Conservation (phyloP, 2,113 vertebrate genomes). For the Apodemus speciosus region DNA sequence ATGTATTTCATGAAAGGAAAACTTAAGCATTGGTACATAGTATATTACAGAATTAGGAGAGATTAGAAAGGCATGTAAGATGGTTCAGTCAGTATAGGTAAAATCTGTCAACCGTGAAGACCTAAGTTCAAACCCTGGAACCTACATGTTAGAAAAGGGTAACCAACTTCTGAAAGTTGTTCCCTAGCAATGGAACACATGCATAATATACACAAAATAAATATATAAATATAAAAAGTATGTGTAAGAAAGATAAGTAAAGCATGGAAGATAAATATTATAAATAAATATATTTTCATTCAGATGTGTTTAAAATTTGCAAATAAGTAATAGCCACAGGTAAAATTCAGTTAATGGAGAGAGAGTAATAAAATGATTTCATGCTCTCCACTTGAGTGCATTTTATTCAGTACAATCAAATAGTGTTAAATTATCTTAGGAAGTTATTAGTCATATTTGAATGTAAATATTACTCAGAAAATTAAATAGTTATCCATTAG, state of each 20-base stretch:
- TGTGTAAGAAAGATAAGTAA: neutral
- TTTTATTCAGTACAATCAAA: neutral
- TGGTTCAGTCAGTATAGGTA: neutral
- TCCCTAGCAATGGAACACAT: neutral
- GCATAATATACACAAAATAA: neutral
- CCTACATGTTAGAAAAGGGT: neutral
- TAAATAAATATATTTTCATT: neutral
- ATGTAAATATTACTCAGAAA: neutral
- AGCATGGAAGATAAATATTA: neutral
- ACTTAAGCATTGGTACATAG: neutral
- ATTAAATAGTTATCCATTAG: neutral
- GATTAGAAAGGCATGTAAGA: neutral
- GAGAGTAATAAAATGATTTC: neutral
- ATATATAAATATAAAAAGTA: neutral
- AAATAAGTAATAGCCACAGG: neutral
- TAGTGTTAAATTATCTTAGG: neutral
- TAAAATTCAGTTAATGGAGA: neutral
- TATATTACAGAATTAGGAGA: neutral
- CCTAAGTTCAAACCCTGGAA: neutral
- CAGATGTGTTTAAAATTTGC: neutral
- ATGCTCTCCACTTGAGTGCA: neutral
- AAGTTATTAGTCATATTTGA: neutral
- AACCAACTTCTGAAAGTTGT: neutral
- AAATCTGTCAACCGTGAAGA: neutral
- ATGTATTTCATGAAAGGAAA: neutral